Percentiles rank a stretch among this genome's conserved stretches.
Evolutionary conservation across 2,113 vertebrate species (phyloP).

Genomic region (Pipa parva): DNA sequence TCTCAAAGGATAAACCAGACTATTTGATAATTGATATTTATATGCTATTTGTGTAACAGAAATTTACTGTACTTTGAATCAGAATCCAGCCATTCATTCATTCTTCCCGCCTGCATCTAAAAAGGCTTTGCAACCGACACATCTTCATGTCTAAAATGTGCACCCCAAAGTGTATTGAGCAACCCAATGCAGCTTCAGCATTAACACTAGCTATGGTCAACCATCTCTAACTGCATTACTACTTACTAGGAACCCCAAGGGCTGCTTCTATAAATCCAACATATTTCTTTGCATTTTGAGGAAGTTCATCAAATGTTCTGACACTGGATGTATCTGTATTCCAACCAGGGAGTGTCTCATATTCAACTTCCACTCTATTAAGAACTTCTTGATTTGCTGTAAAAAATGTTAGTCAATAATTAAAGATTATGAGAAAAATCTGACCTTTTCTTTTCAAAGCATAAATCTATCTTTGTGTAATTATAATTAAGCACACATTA

Average conservation of each 20-base stretch:
- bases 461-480: not conserved
- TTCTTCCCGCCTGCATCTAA: too few species aligned
- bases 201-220: too few species aligned
- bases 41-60: too few species aligned
- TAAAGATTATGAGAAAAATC: not conserved
- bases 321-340: conserved; percentile 81
- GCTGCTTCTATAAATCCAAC: conserved; percentile 84
- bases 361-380: conserved; percentile 89
- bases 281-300: conserved; percentile 90
- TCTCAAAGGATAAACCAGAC: too few species aligned
- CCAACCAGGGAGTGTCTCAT: conserved; percentile 91
- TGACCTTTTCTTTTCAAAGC: too few species aligned
- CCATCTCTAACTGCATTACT: not conserved
- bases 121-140: too few species aligned
- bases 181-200: not conserved
- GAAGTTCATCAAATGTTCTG: conserved; percentile 84
- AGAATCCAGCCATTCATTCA: too few species aligned
- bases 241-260: conserved; percentile 84
- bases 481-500: too few species aligned
- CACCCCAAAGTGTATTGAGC: not conserved
- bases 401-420: conserved; percentile 38
- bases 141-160: not conserved
- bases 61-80: too few species aligned
- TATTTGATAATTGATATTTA: too few species aligned
- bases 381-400: conserved; percentile 95